Percentiles rank a stretch among this genome's conserved stretches.
These are phyloP conservation scores for Malurus elegans DNA, from an alignment of 2,113 vertebrate genomes.

Conservation along the genomic window DNA sequence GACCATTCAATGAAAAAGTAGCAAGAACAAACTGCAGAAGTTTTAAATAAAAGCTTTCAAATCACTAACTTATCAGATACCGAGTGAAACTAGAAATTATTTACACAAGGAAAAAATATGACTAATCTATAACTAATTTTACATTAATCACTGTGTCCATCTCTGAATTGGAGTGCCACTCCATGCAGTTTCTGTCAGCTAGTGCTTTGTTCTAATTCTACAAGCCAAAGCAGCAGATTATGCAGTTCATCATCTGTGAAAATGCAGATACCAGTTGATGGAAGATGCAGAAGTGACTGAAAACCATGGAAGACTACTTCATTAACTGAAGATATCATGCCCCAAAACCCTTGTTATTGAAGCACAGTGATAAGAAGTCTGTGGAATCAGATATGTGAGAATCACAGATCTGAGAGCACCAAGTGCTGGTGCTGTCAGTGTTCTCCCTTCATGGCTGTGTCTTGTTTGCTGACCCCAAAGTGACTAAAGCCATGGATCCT, in stretches of 20 bases:
- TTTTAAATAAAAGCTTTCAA: background rate
- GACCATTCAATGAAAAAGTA: background rate
- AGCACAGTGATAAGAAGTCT: background rate
- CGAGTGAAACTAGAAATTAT: background rate
- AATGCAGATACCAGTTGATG: background rate
- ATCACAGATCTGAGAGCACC: background rate
- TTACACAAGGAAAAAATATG: background rate
- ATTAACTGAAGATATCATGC: background rate
- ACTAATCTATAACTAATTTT: slow-evolving; percentile 8
- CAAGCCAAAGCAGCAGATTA: background rate
- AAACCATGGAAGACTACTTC: background rate
- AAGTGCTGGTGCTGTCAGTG: background rate
- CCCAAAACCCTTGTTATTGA: background rate
- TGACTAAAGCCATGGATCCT: background rate
- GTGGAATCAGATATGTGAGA: background rate
- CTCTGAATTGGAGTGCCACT: background rate
- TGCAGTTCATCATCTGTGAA: background rate
- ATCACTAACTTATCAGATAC: background rate
- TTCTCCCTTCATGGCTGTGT: background rate
- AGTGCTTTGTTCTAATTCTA: background rate
- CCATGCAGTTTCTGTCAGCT: background rate
- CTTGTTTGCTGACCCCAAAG: background rate
- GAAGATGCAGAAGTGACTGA: background rate
- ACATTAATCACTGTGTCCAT: background rate
- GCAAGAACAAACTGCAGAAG: background rate